Percentiles rank a stretch among this genome's conserved stretches.
These are phyloP conservation scores for Sphenopsis melanotis DNA, from an alignment of 2,797 vertebrate species.

Conservation along the genomic window DNA sequence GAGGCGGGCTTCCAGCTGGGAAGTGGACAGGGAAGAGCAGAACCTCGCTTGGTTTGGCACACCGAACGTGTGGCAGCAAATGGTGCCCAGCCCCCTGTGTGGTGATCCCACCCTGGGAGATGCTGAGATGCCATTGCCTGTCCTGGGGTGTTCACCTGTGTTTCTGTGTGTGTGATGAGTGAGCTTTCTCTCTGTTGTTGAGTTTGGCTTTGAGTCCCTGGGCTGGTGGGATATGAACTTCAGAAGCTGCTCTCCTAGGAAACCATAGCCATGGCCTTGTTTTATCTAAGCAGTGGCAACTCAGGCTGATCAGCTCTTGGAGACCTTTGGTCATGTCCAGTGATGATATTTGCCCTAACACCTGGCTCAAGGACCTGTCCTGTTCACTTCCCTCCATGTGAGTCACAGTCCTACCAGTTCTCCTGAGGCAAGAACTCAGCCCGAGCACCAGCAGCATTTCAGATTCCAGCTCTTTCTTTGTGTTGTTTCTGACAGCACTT, in stretches of 20 bases:
- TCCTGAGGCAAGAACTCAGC: background rate
- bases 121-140: background rate
- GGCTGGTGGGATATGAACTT: background rate
- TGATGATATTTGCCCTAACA: background rate
- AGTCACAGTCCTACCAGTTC: background rate
- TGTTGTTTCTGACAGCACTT: background rate
- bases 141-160: background rate
- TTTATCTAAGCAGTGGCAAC: background rate
- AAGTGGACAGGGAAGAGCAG: background rate
- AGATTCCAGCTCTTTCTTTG: background rate
- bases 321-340: background rate
- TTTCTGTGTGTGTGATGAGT: background rate
- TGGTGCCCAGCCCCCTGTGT: background rate
- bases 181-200: background rate
- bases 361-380: accelerated
- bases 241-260: background rate
- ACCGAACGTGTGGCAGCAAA: background rate
- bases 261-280: background rate
- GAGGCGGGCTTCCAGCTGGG: background rate
- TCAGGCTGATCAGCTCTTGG: background rate
- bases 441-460: background rate
- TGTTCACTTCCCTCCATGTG: background rate
- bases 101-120: background rate
- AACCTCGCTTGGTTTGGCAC: background rate
- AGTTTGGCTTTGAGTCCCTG: background rate